Percentiles rank a stretch among this genome's conserved stretches.
Evolutionary conservation across 2,797 vertebrate genomes (phyloP).

Genomic region (Coreius guichenoti): DNA sequence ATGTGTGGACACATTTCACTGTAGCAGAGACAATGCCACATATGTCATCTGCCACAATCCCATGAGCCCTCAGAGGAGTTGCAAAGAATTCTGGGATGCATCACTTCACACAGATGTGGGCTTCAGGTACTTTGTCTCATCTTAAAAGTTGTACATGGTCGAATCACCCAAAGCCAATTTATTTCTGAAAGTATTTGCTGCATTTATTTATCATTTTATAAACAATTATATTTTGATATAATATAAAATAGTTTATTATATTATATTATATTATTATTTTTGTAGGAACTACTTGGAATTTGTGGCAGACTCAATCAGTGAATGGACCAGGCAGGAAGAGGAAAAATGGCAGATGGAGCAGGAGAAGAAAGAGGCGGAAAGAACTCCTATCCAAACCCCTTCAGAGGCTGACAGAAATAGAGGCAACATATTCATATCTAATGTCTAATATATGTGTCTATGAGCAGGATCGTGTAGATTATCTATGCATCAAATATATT

Average conservation of each 20-base stretch:
- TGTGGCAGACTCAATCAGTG: conserved; percentile 81
- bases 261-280: neutral
- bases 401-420: conserved; percentile 33
- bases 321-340: conserved; percentile 86
- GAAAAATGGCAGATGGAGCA: conserved; percentile 74
- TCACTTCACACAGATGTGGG: conserved; percentile 88
- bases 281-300: conserved; percentile 88
- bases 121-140: conserved; percentile 84
- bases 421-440: conserved; percentile 25
- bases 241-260: neutral
- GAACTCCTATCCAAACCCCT: conserved; percentile 13
- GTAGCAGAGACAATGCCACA: conserved; percentile 80
- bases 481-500: neutral
- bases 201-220: neutral
- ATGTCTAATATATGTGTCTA: neutral
- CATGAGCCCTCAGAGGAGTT: conserved; percentile 77
- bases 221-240: neutral
- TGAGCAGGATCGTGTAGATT: neutral
- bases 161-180: neutral
- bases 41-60: conserved; percentile 91
- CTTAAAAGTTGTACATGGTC: neutral
- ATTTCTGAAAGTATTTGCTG: neutral
- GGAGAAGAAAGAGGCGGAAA: conserved; percentile 69
- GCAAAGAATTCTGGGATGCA: conserved; percentile 81
- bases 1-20: conserved; percentile 85